Evolutionary conservation across 2,888 invertebrate genomes (phyloP).

Genomic region (Caenorhabditis sulstoni): DNA sequence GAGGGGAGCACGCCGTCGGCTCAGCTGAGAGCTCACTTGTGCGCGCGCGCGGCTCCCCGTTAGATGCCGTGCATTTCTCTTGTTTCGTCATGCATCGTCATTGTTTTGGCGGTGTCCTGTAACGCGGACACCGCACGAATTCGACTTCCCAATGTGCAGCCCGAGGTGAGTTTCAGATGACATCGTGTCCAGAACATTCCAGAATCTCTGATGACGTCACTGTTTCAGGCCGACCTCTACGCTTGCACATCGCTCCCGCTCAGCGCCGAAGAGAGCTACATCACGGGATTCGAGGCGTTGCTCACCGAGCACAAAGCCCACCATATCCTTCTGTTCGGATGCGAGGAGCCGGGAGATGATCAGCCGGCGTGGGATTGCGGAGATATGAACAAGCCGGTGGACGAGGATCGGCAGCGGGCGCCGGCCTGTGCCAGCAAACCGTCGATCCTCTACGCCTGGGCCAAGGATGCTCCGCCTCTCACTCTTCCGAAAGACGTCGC

Average conservation of each 20-base stretch:
- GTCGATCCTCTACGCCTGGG: slow-evolving; percentile 92
- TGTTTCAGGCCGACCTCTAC: slow-evolving; percentile 91
- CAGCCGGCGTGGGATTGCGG: slow-evolving; percentile 92
- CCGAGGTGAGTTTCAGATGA: slow-evolving; percentile 37
- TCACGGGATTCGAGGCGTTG: slow-evolving; percentile 93
- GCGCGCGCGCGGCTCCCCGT: not conserved
- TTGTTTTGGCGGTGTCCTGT: slow-evolving; percentile 16
- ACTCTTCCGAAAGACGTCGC: slow-evolving; percentile 88
- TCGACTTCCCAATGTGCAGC: slow-evolving; percentile 71
- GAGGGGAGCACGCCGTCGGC: not conserved
- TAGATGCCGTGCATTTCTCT: not conserved
- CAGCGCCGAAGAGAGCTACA: slow-evolving; percentile 88
- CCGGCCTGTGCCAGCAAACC: slow-evolving; percentile 87
- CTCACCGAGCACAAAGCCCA: slow-evolving; percentile 93
- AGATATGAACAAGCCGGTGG: slow-evolving; percentile 86
- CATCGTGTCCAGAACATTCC: not conserved
- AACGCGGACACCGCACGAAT: slow-evolving; percentile 51
- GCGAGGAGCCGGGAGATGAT: slow-evolving; percentile 87
- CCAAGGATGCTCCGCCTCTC: slow-evolving; percentile 90
- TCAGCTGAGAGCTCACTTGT: slow-evolving; percentile 4
- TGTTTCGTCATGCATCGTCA: slow-evolving; percentile 17
- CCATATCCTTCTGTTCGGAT: slow-evolving; percentile 94
- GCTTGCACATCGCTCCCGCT: slow-evolving; percentile 92
- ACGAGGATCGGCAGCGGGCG: slow-evolving; percentile 82
- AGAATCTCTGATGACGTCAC: not conserved